These are phyloP conservation scores for Neodiprion fabricii DNA, from an alignment of 1,140 invertebrate species.

Conservation along the genomic window DNA sequence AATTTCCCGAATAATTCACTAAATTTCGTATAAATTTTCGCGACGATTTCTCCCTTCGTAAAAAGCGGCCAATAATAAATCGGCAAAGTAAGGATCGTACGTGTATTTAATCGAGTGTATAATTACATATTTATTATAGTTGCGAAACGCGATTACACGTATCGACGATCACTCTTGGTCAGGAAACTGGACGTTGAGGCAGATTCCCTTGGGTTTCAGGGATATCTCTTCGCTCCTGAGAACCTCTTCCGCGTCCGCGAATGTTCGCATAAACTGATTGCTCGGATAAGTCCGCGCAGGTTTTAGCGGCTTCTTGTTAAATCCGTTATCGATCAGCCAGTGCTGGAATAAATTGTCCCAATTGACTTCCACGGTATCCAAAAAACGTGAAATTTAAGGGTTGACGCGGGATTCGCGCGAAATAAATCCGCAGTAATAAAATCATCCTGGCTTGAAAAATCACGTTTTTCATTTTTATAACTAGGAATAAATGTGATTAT, in stretches of 20 bases:
- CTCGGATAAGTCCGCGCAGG: constrained; percentile 25
- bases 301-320: constrained; percentile 10
- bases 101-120: too few relatives aligned
- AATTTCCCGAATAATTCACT: too few relatives aligned
- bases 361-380: neutral
- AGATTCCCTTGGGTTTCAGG: constrained; percentile 21
- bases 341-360: constrained; percentile 4
- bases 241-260: constrained; percentile 22
- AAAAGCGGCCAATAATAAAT: too few relatives aligned
- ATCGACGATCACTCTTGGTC: constrained; percentile 5
- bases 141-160: too few relatives aligned
- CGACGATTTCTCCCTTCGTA: too few relatives aligned
- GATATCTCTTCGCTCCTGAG: constrained; percentile 29
- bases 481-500: too few relatives aligned
- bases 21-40: too few relatives aligned
- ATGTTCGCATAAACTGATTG: constrained; percentile 24
- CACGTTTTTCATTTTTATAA: neutral
- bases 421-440: too few relatives aligned
- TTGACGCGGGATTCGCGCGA: too few relatives aligned
- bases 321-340: constrained; percentile 27
- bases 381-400: constrained; percentile 3
- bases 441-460: too few relatives aligned
- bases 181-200: constrained; percentile 25
- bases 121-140: too few relatives aligned
- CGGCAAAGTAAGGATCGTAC: too few relatives aligned